Conservation (phyloP, 2,888 invertebrate species). For the Tortricodes alternella region DNA sequence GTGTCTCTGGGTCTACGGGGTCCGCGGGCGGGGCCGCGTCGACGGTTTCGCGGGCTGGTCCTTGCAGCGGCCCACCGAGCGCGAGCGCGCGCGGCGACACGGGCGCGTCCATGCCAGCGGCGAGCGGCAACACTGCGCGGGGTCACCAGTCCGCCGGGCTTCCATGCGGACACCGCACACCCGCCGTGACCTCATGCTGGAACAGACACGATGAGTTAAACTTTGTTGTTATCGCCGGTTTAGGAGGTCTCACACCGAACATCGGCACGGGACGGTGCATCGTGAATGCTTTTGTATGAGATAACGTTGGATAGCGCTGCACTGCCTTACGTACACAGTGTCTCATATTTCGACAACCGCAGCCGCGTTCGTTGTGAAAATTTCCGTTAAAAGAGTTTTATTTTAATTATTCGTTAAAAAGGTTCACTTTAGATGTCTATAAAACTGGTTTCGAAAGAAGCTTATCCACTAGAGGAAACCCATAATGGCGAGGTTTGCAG, state of each 20-base stretch:
- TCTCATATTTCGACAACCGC: no score
- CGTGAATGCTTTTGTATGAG: no score
- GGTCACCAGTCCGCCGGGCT: slow-evolving; percentile 73
- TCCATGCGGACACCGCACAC: slow-evolving; percentile 78
- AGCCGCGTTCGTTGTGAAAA: no score
- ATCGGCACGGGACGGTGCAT: no score
- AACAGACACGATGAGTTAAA: no score
- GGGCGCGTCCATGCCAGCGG: slow-evolving; percentile 75
- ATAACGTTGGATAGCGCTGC: no score
- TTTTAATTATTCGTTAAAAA: no score
- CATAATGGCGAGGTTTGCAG: slow-evolving; percentile 40
- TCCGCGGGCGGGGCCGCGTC: slow-evolving; percentile 54
- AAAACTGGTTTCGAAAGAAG: slow-evolving; percentile 22
- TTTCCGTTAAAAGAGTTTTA: no score
- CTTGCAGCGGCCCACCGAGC: slow-evolving; percentile 71
- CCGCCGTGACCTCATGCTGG: slow-evolving; percentile 80
- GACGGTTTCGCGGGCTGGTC: slow-evolving; percentile 72
- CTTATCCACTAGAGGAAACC: slow-evolving; percentile 13
- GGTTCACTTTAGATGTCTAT: background rate
- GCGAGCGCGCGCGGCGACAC: slow-evolving; percentile 68
- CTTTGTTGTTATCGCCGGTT: no score
- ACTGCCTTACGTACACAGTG: no score
- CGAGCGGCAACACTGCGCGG: slow-evolving; percentile 67
- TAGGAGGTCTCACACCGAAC: no score
- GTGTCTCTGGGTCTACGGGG: slow-evolving; percentile 65